Evolutionary conservation across 2,888 invertebrate species (phyloP), one percentile per base, ranked within the genome.

Genomic region (Anoncus sp.): DNA sequence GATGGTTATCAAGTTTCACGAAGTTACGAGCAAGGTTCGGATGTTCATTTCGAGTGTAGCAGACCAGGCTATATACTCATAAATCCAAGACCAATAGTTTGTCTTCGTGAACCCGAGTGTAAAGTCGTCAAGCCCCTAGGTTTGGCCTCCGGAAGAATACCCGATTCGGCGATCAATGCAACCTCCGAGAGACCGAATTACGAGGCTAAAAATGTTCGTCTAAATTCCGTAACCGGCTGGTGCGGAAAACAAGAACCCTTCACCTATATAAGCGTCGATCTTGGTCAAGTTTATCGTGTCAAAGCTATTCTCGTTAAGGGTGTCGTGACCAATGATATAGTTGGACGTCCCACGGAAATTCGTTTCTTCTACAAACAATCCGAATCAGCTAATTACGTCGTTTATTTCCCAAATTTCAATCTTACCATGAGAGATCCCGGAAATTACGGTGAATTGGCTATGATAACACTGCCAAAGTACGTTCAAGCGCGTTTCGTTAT

Each of bases 241-340:
- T 98, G 98, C 91, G 97, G 97, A n/a, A 98, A 98, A 87, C 97
- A 97, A 92, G 98, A 98, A 92, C 97, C 98, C 0, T 98, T 98
- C 87, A 98, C 98, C 0, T 98, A 98, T 86, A 97, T 98, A 7
- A 98, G 97, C 87, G 98, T 99, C 0, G 98, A 99, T 91, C 93
- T 99, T 80, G 98, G 98, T 47, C 96, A 96, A 92, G 95, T 98
- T n/a, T 97, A 96, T 90, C 94, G 98, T 83, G 96, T 98, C 0
- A 98, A 98, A 92, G 98, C 97, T 20, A 97, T 98, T 84, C 92
- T 98, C 43, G 97, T 98, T 0, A 98, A 98, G 92, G 98, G 98
- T 65, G 98, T 98, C 6, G 97, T 98, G 1, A 98, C 98, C 0
- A 98, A 98, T 83, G 98, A 98, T 86, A 97, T 98, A 79, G 98